Evolutionary conservation across 2,797 vertebrate genomes (phyloP).

Genomic region (Parauchenoglanis punctatus): DNA sequence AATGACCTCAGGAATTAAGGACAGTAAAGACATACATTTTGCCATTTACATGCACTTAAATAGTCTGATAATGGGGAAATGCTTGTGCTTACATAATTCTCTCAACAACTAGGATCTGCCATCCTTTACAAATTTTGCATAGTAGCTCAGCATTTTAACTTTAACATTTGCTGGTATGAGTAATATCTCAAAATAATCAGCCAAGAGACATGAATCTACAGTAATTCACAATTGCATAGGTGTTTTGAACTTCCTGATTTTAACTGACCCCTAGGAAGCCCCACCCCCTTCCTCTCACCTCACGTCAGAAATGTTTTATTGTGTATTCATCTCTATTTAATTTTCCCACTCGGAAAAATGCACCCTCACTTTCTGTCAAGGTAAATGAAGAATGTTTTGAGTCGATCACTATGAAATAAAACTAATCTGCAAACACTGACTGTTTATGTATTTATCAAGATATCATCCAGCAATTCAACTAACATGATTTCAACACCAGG

Average conservation of each 20-base stretch:
- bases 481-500: background rate
- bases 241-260: background rate
- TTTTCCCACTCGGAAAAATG: background rate
- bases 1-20: background rate
- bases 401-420: background rate
- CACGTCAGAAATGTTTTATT: background rate
- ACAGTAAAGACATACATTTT: background rate
- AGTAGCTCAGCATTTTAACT: background rate
- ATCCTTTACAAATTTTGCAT: background rate
- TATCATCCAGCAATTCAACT: background rate
- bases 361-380: background rate
- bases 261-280: background rate
- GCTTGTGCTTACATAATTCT: background rate
- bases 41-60: background rate
- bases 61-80: background rate
- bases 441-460: background rate
- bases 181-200: background rate
- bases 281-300: background rate
- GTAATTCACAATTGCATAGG: no score
- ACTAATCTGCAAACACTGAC: background rate
- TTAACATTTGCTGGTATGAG: background rate
- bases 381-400: background rate
- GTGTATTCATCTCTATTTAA: background rate
- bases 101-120: background rate
- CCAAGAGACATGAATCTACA: no score